Evolutionary conservation across 2,113 vertebrate species (phyloP).

Genomic region (Otus sunia): DNA sequence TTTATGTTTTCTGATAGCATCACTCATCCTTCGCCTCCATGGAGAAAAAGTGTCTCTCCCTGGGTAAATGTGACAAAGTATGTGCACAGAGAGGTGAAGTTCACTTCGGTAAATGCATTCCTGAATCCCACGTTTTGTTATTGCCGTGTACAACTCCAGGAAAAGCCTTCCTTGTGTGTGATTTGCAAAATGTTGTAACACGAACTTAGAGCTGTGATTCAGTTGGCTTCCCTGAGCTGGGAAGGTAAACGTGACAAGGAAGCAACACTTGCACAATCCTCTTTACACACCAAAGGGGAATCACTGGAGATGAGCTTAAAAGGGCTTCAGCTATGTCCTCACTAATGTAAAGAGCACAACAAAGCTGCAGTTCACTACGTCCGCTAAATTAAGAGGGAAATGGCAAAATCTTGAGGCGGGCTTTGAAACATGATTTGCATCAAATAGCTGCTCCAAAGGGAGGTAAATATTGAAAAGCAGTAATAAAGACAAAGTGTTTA

Average conservation of each 20-base stretch:
- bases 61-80: background rate
- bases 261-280: background rate
- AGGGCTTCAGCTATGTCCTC: background rate
- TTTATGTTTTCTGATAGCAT: background rate
- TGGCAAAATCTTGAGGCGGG: background rate
- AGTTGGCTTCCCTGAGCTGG: background rate
- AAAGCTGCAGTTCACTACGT: background rate
- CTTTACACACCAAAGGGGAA: background rate
- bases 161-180: background rate
- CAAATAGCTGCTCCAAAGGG: background rate
- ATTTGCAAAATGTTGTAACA: background rate
- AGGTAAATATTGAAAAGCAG: background rate
- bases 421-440: background rate
- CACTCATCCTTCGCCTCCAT: background rate
- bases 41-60: background rate
- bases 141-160: accelerated
- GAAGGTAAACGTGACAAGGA: background rate
- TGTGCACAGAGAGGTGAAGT: background rate
- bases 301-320: background rate
- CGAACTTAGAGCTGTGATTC: accelerated
- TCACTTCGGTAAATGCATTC: background rate
- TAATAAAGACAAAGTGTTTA: background rate
- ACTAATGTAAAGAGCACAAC: background rate
- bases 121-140: background rate
- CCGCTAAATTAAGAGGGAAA: background rate